Evolutionary conservation across 1,140 invertebrate species (phyloP), one percentile per base, ranked within the genome.

Genomic region (Saxidomus purpurata): DNA sequence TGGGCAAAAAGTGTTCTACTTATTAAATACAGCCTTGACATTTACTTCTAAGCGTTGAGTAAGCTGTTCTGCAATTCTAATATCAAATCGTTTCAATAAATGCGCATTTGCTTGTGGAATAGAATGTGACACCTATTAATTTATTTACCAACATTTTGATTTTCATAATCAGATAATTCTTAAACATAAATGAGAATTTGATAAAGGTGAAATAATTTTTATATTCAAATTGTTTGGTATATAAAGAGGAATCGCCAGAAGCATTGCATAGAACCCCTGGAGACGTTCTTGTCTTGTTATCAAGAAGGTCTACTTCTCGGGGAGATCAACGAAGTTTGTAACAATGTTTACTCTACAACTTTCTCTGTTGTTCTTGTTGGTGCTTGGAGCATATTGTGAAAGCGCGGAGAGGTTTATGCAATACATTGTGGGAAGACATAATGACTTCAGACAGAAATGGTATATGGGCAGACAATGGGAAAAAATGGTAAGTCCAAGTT

Each of bases 401-500:
- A 31, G 22, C 31, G 69, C 40, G 4, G 36, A 38, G 8, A 19
- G 36, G 8, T 74, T 22, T 47, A 74, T 74, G 69, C 22, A 74
- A 1, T 47, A 47, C 17, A 74, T 74, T n/a, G 13, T 74, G 4
- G 19, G 40, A 13, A 38, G 69, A n/a, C 36, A 74, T 34, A 40
- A 74, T 40, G 19, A 38, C 36, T 74, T 74, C 36, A 47, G 69
- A 74, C 69, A 74, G 36, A 40, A 17, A 74, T 74, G 69, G 40
- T 47, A 38, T 40, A 38, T 31, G 17, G 36, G 69, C 36, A 36
- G 36, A 3, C n/a, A 63, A 63, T 63, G 59, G 59, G n/a, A 63
- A 28, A 63, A 25, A 25, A 63, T 63, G 59, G 59, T 63, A 15
- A 63, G 59, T 28, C 19, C 1, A 28, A 8, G 1, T 11, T 63